phyloP scores from a whole-genome alignment of 2,888 invertebrate genomes.

The Hydrotaea cyrtoneurina region DNA sequence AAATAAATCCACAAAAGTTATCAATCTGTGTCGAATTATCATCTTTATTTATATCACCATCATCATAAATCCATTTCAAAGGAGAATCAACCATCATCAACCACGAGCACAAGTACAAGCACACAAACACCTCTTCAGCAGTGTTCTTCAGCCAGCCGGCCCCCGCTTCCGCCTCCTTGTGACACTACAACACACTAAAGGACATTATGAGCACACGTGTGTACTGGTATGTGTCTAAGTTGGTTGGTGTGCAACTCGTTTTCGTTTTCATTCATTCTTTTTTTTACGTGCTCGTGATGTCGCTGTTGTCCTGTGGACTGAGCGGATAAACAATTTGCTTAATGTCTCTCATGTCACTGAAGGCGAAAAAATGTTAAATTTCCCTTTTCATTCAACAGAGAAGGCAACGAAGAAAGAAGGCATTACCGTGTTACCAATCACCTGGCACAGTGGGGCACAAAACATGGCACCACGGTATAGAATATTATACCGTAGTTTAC shows the following conservation, averaged over 20 bases:
- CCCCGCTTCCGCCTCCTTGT: neutral
- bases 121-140: constrained; percentile 26
- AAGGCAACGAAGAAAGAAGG: constrained; percentile 30
- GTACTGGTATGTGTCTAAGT: constrained; percentile 12
- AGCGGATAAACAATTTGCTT: constrained; percentile 67
- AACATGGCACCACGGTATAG: too few species aligned
- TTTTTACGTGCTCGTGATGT: neutral
- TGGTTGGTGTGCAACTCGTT: constrained; percentile 30
- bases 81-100: constrained; percentile 33
- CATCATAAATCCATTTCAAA: constrained; percentile 42
- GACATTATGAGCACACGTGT: constrained; percentile 17
- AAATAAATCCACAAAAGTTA: constrained; percentile 66
- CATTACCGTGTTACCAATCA: neutral
- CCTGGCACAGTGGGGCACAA: constrained; percentile 1
- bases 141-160: neutral
- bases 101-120: too few species aligned
- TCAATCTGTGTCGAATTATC: constrained; percentile 68
- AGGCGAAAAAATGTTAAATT: constrained; percentile 60
- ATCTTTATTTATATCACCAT: constrained; percentile 65
- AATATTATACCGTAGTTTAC: too few species aligned
- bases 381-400: constrained; percentile 63
- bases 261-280: constrained; percentile 44
- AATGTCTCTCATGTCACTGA: constrained; percentile 66
- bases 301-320: constrained; percentile 41
- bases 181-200: neutral